phyloP scores from a whole-genome alignment of 2,797 vertebrate genomes.

The Masticophis lateralis region DNA sequence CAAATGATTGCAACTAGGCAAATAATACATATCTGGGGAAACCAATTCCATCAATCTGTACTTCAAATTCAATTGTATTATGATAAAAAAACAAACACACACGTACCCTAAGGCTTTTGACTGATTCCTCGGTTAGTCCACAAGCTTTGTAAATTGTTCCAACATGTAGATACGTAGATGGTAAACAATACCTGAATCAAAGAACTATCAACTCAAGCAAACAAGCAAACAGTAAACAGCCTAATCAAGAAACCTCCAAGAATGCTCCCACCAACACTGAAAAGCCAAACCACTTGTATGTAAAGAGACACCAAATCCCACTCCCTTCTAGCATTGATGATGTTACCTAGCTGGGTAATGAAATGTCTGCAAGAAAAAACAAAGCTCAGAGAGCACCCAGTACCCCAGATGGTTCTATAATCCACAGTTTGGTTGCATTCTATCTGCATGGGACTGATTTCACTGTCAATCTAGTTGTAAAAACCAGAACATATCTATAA shows the following conservation, averaged over 20 bases:
- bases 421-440: background rate
- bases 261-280: too few relatives aligned
- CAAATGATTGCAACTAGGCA: background rate
- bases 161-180: too few relatives aligned
- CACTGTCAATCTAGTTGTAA: background rate
- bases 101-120: background rate
- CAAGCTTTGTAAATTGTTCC: background rate
- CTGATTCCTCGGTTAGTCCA: background rate
- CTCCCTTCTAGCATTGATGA: too few relatives aligned
- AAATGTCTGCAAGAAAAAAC: too few relatives aligned
- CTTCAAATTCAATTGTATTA: background rate
- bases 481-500: background rate
- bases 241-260: too few relatives aligned
- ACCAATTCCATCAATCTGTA: background rate
- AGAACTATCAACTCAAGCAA: too few relatives aligned
- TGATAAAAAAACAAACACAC: background rate
- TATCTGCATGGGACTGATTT: background rate
- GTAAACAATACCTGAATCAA: too few relatives aligned
- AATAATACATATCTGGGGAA: background rate
- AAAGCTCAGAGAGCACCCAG: too few relatives aligned
- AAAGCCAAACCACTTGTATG: too few relatives aligned
- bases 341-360: too few relatives aligned
- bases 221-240: too few relatives aligned
- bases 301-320: too few relatives aligned
- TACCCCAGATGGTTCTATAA: background rate